Evolutionary conservation across 2,888 invertebrate genomes (phyloP).

Genomic region (Mesorhabditis belari): DNA sequence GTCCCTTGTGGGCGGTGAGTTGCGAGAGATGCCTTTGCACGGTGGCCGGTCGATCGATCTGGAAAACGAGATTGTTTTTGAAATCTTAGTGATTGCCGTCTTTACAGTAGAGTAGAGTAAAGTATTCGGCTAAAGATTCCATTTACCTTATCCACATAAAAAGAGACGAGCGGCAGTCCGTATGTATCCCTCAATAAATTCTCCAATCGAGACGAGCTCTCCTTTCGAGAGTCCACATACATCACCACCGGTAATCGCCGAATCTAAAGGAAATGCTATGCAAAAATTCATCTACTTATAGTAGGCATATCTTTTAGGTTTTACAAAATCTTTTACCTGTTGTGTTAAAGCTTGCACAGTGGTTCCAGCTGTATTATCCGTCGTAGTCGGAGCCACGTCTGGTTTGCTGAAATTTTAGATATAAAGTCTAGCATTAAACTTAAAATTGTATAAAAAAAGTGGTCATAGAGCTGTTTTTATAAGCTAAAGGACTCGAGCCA

Average conservation of each 20-base stretch:
- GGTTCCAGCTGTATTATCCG: constrained; percentile 16
- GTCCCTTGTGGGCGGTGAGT: constrained; percentile 46
- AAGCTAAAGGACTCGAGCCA: too few species aligned
- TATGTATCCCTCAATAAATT: constrained; percentile 41
- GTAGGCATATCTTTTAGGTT: too few species aligned
- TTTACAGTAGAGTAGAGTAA: neutral
- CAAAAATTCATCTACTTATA: neutral
- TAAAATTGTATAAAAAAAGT: neutral
- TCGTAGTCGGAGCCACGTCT: constrained; percentile 2
- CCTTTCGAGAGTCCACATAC: constrained; percentile 43
- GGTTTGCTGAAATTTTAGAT: neutral
- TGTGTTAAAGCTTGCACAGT: constrained; percentile 45
- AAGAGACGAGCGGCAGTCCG: constrained; percentile 49
- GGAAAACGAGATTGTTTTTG: neutral
- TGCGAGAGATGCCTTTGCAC: constrained; percentile 46
- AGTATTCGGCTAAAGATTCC: neutral
- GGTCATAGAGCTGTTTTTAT: too few species aligned
- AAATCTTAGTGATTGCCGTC: neutral
- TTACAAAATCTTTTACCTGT: constrained; percentile 22
- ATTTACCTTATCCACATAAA: constrained; percentile 49
- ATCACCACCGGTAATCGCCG: constrained; percentile 50
- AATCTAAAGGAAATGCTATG: constrained; percentile 27
- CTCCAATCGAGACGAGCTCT: constrained; percentile 27
- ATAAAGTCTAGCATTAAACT: neutral
- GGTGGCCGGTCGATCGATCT: constrained; percentile 39